Percentiles rank a stretch among this genome's conserved stretches.
Evolutionary conservation across 1,140 invertebrate genomes (phyloP).

Genomic region (Bombyx mandarina): DNA sequence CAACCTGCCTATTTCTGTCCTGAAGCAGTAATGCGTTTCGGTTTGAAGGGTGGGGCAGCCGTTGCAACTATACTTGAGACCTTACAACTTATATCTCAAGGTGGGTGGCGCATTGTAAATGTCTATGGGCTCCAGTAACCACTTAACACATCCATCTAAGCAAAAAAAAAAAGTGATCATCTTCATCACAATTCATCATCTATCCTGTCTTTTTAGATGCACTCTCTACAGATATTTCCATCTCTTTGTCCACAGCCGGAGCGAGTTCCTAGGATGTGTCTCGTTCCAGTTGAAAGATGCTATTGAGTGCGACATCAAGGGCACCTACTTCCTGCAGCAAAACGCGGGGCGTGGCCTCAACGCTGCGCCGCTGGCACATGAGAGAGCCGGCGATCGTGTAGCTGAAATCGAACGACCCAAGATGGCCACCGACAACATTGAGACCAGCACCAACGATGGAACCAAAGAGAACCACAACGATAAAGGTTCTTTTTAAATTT

Average conservation of each 20-base stretch:
- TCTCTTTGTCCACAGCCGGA: slow-evolving; percentile 74
- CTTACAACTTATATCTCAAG: too few relatives aligned
- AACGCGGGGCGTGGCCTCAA: slow-evolving; percentile 34
- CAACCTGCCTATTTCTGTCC: too few relatives aligned
- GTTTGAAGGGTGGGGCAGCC: too few relatives aligned
- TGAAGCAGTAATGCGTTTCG: too few relatives aligned
- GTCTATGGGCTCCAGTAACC: not conserved
- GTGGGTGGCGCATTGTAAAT: too few relatives aligned
- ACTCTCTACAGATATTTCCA: not conserved
- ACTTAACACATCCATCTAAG: too few relatives aligned
- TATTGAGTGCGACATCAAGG: slow-evolving; percentile 69
- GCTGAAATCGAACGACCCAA: slow-evolving; percentile 39
- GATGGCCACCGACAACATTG: slow-evolving; percentile 62
- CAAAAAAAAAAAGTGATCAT: not conserved
- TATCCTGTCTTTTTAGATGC: slow-evolving; percentile 1
- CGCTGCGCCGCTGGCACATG: slow-evolving; percentile 28
- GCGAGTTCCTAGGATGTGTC: slow-evolving; percentile 85
- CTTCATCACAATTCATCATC: not conserved
- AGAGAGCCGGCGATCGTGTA: slow-evolving; percentile 37
- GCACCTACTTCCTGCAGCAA: slow-evolving; percentile 71
- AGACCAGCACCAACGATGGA: slow-evolving; percentile 57
- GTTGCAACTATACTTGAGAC: too few relatives aligned
- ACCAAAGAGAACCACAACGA: slow-evolving; percentile 53
- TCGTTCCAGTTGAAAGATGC: slow-evolving; percentile 81
- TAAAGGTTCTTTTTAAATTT: slow-evolving; percentile 42